Percentiles rank a stretch among this genome's conserved stretches.
These are phyloP conservation scores for Accipiter virgatus DNA, from an alignment of 2,113 vertebrate species.

Conservation along the genomic window DNA sequence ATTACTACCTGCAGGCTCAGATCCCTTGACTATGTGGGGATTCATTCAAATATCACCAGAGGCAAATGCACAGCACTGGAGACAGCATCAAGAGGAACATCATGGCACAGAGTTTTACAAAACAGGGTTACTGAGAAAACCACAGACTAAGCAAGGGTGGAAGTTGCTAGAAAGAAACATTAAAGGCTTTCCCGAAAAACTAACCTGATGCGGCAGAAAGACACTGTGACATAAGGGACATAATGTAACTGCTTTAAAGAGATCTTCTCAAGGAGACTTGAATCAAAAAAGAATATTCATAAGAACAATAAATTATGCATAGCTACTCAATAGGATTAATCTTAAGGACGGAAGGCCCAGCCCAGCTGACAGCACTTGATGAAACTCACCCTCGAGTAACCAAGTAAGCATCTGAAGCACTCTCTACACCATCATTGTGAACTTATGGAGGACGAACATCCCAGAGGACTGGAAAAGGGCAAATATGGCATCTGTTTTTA, in stretches of 20 bases:
- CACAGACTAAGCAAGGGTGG: not conserved
- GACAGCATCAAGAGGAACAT: not conserved
- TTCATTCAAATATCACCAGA: not conserved
- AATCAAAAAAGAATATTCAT: not conserved
- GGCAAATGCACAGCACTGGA: not conserved
- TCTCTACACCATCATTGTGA: not conserved
- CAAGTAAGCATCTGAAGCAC: not conserved
- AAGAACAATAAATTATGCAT: not conserved
- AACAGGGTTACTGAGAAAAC: not conserved
- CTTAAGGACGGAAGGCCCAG: not conserved
- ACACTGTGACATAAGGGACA: not conserved
- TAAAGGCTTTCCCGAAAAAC: not conserved
- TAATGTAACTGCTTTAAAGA: not conserved
- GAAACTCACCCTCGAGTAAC: not conserved
- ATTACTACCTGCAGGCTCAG: not conserved
- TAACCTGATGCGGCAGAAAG: not conserved
- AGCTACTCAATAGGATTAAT: not conserved
- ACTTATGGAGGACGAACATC: not conserved
- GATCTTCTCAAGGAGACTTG: not conserved
- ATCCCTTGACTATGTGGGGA: not conserved
- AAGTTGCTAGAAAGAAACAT: not conserved
- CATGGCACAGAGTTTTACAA: not conserved
- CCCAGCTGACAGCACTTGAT: not conserved
- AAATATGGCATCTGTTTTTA: not conserved
- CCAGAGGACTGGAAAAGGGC: not conserved